Conservation (phyloP, 2,888 invertebrate species). For the Trichacis sp. region DNA sequence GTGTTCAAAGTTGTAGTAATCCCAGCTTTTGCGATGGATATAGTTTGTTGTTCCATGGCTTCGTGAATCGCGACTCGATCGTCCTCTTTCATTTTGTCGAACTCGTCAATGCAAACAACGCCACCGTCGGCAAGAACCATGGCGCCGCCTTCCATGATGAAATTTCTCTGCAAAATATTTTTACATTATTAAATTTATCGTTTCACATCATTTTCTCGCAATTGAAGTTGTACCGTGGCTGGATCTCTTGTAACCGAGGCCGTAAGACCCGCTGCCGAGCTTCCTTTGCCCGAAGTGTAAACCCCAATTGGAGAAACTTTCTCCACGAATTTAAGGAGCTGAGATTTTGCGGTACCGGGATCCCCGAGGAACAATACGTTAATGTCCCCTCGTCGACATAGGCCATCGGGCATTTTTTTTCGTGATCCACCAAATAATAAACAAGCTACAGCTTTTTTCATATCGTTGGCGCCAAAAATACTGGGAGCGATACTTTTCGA, state of each 20-base stretch:
- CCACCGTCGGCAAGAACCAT: constrained; percentile 99
- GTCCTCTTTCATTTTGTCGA: constrained; percentile 99
- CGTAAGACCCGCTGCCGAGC: constrained; percentile 98
- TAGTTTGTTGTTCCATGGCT: constrained; percentile 99
- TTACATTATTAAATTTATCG: neutral
- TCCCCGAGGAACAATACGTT: constrained; percentile 95
- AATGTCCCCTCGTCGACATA: constrained; percentile 96
- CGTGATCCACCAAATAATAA: constrained; percentile 90
- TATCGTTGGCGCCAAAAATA: constrained; percentile 93
- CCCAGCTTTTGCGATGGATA: constrained; percentile 99
- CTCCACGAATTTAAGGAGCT: constrained; percentile 97
- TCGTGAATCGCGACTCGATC: constrained; percentile 99
- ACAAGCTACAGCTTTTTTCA: constrained; percentile 97
- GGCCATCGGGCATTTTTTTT: constrained; percentile 85
- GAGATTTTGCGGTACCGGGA: constrained; percentile 99
- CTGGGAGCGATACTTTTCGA: constrained; percentile 95
- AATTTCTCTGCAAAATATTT: constrained; percentile 78
- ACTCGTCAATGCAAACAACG: constrained; percentile 99
- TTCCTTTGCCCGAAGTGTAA: constrained; percentile 99
- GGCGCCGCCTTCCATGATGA: constrained; percentile 98
- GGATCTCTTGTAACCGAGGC: constrained; percentile 97
- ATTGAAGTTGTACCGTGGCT: constrained; percentile 76
- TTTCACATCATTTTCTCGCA: constrained; percentile 2
- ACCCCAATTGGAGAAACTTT: constrained; percentile 93
- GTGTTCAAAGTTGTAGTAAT: constrained; percentile 99